Evolutionary conservation across 1,140 invertebrate species (phyloP), one percentile per base, ranked within the genome.

Genomic region (Sminthurides bifidus): DNA sequence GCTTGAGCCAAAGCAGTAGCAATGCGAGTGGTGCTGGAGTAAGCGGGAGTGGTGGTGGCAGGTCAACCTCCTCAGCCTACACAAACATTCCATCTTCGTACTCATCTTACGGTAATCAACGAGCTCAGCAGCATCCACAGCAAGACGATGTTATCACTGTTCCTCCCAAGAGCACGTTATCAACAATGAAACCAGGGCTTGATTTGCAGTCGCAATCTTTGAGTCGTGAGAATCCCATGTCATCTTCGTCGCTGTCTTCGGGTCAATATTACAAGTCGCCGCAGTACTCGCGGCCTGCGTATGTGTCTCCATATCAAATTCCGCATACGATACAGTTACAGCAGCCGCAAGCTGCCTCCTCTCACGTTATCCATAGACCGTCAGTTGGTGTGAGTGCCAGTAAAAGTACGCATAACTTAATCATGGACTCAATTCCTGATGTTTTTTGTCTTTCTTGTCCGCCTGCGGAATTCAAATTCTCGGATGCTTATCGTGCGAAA

Each of bases 401-500:
- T 46, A 64, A 60, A 51, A 64, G 61, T 48, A 53, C 61, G 10
- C 58, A 61, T 1, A 60, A 60, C 54, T 27, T 64, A 29, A 48
- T 48, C 44, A 56, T 60, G 23, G 62, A 59, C 43, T 55, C 56
- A 24, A 58, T 61, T 40, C 62, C 62, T 38, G 59, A 64, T 59
- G 62, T 64, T 45, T 69, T 71, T 60, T 70, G 68, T 58, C 63
- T 70, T 46, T 70, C 68, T 24, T 70, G 68, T 51, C 66, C 67
- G 29, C 68, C 68, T 35, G 54, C 63, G 1, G 63, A 64, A 27
- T 65, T 68, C 52, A 66, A 61, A 49, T 68, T 68, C 56, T 68
- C 68, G n/a, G 66, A 64, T 37, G 68, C 68, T 21, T 64, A 62
- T 61, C 58, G 64, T 59, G 43, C 64, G 58, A 59, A 69, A 69